phyloP scores from a whole-genome alignment of 1,140 invertebrate genomes.

The Macrostomum lignano region DNA sequence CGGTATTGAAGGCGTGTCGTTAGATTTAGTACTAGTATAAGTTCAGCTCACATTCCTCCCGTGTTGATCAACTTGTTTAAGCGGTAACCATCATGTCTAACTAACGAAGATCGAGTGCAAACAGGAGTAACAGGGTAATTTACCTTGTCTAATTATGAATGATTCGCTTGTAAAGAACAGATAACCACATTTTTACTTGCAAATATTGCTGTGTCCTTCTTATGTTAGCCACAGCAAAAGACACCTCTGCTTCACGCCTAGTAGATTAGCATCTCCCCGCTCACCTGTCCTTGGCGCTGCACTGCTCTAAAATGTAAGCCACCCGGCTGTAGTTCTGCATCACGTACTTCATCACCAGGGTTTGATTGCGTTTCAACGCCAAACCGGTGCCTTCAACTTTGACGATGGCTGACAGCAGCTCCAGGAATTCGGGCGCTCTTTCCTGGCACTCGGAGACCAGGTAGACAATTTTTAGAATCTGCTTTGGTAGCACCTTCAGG shows the following conservation, averaged over 20 bases:
- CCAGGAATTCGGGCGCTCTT: constrained; percentile 9
- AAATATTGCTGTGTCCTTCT: too few relatives aligned
- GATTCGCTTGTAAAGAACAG: neutral
- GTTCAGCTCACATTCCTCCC: neutral
- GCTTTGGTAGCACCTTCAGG: constrained; percentile 8
- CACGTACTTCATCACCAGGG: constrained; percentile 10
- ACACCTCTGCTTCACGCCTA: too few relatives aligned
- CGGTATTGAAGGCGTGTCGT: too few relatives aligned
- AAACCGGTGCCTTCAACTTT: constrained; percentile 9
- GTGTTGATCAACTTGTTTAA: neutral
- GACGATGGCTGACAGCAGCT: constrained; percentile 9
- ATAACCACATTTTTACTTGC: constrained; percentile 3
- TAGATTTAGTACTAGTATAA: neutral
- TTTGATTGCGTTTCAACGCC: constrained; percentile 9
- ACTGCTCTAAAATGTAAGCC: constrained; percentile 9
- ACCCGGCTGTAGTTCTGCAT: constrained; percentile 9
- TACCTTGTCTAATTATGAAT: too few relatives aligned
- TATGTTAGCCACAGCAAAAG: too few relatives aligned
- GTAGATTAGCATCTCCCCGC: too few relatives aligned
- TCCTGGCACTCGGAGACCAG: constrained; percentile 7
- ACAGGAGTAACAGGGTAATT: too few relatives aligned
- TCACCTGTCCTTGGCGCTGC: too few relatives aligned
- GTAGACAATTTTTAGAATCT: constrained; percentile 9
- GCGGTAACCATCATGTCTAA: neutral
- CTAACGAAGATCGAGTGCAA: too few relatives aligned